Base-by-base conservation (phyloP, 2,888 invertebrate species). In the Drosophila glabriapex region DNA sequence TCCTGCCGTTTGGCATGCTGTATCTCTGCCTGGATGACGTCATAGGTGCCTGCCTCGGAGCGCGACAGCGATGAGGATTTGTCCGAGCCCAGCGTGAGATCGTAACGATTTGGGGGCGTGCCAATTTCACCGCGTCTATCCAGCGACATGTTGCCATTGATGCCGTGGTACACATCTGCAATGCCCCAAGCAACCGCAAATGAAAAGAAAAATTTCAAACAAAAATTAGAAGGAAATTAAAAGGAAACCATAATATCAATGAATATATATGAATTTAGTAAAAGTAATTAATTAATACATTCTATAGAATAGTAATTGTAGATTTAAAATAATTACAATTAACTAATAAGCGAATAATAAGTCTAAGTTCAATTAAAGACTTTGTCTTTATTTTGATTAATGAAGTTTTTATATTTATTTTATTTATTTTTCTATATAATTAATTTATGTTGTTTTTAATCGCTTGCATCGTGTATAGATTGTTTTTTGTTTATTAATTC, bases 121-220 rank as follows among this genome's bases (percentile, higher is more conserved):
- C 79, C 77, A 25, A 91, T 86, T 64, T 93, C 93, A 35, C 92
- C 91, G 22, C 93, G 91, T n/a, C 93, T 90, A 89, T 93, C 93
- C 73, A 93, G 77, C 9, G 93, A 93, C 86, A 93, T 92, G 37
- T 93, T 93, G 54, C 93, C 93, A 83, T 93, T 93, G 75, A 93
- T 93, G 62, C 93, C 93, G 77, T 93, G 92, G 74, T 93, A 93
- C 31, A 85, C 90, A 75, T 93, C 93, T 93, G 66, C 9, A 28
- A 62, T 41, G 54, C 58, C 46, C 31, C 60, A 62, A 49, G 19
- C 9, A 56, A 62, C 10, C 14, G 14, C 37, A 71, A 64, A 37
- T 16, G 9, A 68, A 56, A 28, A 58, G 41, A 43, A 64, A 55
- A 52, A 39, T 29, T 1, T 3, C 4, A 39, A n/a, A n/a, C 1